These are phyloP conservation scores for Lacerta agilis DNA, from an alignment of 2,797 vertebrate species.

Conservation along the genomic window DNA sequence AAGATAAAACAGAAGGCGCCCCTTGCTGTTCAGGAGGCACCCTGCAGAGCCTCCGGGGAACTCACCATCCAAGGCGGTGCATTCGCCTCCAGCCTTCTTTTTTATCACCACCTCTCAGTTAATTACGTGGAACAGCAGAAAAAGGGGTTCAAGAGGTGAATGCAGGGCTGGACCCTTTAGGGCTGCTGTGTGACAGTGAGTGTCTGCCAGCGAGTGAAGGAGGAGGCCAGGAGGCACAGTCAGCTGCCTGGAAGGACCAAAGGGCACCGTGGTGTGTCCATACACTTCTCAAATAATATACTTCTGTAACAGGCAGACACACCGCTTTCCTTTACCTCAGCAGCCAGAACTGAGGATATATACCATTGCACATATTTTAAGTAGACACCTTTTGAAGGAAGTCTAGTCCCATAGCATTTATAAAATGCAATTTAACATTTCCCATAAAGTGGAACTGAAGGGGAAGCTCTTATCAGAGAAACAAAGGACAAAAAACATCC, in stretches of 20 bases:
- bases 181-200: background rate
- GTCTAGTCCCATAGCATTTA: too few relatives aligned
- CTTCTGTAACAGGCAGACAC: background rate
- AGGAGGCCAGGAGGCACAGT: background rate
- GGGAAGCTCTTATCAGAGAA: background rate
- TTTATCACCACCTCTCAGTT: background rate
- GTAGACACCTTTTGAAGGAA: background rate
- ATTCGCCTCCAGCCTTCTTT: background rate
- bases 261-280: background rate
- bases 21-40: background rate
- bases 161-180: background rate
- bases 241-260: background rate
- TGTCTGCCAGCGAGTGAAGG: background rate
- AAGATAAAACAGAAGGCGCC: constrained; percentile 8
- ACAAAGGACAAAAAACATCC: background rate
- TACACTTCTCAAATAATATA: background rate
- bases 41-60: constrained; percentile 17
- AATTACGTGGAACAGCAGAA: constrained; percentile 14
- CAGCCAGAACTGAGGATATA: background rate
- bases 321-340: background rate
- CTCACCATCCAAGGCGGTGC: background rate
- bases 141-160: background rate
- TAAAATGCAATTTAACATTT: background rate
- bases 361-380: background rate
- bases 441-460: background rate